Conservation (phyloP, 2,888 invertebrate species). For the Frankliniella intonsa region DNA sequence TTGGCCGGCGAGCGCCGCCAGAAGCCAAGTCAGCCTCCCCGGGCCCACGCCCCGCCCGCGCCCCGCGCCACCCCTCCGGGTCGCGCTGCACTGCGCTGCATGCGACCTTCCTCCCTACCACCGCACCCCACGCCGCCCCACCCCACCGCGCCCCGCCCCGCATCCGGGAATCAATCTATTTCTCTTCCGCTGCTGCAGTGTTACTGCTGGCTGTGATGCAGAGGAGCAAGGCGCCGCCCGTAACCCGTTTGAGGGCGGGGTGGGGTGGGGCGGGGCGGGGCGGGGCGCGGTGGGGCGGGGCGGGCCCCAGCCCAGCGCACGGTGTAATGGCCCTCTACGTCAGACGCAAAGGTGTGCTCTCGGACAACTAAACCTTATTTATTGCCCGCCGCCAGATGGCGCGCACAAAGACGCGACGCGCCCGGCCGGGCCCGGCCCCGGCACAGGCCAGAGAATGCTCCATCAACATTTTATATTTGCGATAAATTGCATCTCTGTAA, state of each 20-base stretch:
- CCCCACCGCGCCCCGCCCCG: neutral
- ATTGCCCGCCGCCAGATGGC: neutral
- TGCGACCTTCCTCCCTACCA: neutral
- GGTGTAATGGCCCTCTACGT: neutral
- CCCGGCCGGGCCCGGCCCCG: neutral
- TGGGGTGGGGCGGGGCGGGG: neutral
- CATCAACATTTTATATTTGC: too few relatives aligned
- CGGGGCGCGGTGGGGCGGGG: neutral
- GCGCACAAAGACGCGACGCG: neutral
- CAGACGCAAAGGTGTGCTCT: neutral
- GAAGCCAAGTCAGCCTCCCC: slow-evolving; percentile 1
- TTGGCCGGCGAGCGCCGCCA: neutral
- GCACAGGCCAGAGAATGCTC: neutral
- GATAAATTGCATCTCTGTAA: too few relatives aligned
- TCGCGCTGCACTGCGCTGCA: neutral
- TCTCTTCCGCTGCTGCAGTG: too few relatives aligned
- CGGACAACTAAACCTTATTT: neutral
- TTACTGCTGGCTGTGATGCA: neutral
- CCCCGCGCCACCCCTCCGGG: neutral
- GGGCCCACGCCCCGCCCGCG: neutral
- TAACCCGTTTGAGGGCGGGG: neutral
- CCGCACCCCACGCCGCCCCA: neutral
- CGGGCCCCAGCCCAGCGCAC: neutral
- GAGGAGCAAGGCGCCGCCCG: neutral
- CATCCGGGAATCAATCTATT: neutral